A percentile compares a stretch with the other conserved stretches of the same genome.
Conservation (phyloP, 2,888 invertebrate species). For the Itoplectis maculator region DNA sequence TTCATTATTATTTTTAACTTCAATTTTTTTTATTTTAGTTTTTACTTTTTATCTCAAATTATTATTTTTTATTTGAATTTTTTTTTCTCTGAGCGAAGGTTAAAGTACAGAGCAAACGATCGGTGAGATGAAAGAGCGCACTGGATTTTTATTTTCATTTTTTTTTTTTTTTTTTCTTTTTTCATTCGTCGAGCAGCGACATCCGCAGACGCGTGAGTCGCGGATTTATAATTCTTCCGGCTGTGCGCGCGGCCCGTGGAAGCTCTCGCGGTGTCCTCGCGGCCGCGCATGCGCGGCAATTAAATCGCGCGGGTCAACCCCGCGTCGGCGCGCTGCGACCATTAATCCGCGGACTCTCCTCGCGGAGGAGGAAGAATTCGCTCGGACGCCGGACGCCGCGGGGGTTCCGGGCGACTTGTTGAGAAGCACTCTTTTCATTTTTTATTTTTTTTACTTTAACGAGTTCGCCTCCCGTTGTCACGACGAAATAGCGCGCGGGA, state of each 20-base stretch:
- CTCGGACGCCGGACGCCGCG: slow-evolving; percentile 58
- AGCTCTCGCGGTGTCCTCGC: slow-evolving; percentile 25
- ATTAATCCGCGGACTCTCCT: slow-evolving; percentile 66
- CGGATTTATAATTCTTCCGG: slow-evolving; percentile 62
- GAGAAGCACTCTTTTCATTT: slow-evolving; percentile 27
- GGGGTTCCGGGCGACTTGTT: slow-evolving; percentile 52
- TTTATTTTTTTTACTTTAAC: slow-evolving; percentile 26
- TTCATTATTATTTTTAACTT: too few species aligned
- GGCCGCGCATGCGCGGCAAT: slow-evolving; percentile 62
- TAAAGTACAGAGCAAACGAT: not conserved
- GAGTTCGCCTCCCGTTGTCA: slow-evolving; percentile 55
- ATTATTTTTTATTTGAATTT: too few species aligned
- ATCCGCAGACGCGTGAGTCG: slow-evolving; percentile 2
- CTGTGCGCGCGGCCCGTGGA: not conserved
- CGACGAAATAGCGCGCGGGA: slow-evolving; percentile 52
- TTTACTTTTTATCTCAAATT: too few species aligned
- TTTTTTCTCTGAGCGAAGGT: not conserved
- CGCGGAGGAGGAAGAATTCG: slow-evolving; percentile 49
- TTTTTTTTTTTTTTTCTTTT: too few species aligned
- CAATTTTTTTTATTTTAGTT: too few species aligned
- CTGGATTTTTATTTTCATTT: too few species aligned
- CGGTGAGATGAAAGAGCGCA: slow-evolving; percentile 28
- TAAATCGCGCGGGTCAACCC: slow-evolving; percentile 48
- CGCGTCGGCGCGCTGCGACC: slow-evolving; percentile 28
- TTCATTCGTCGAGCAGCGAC: slow-evolving; percentile 3